A percentile compares a stretch with the other conserved stretches of the same genome.
These are phyloP conservation scores for Chaunax sp. DNA, from an alignment of 2,797 vertebrate genomes.

Conservation along the genomic window DNA sequence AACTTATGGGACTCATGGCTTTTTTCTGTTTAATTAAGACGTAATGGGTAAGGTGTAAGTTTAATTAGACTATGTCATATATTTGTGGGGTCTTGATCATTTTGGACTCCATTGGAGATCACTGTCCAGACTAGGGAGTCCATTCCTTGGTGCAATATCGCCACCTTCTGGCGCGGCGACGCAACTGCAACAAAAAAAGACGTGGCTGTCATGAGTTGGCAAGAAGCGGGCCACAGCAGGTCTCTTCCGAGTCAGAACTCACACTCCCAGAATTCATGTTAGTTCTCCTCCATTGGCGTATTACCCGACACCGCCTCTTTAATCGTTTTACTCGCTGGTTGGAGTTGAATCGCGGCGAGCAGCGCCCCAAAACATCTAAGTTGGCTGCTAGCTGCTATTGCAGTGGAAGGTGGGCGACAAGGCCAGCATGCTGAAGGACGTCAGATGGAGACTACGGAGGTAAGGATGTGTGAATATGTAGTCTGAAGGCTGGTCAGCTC, in stretches of 20 bases:
- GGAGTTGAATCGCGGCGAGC: conserved; percentile 47
- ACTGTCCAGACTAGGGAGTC: too few relatives aligned
- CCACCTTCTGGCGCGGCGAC: conserved; percentile 32
- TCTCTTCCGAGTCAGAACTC: conserved; percentile 61
- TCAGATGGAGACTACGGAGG: conserved; percentile 81
- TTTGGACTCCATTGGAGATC: not conserved
- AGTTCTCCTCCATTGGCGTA: conserved; percentile 38
- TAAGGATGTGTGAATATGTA: conserved; percentile 51
- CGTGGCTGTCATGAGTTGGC: conserved; percentile 57
- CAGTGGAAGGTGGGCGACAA: conserved; percentile 62
- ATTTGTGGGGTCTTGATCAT: not conserved
- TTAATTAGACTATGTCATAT: not conserved
- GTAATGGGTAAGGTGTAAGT: fast-evolving
- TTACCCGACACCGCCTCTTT: conserved; percentile 2
- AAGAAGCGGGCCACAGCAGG: conserved; percentile 28
- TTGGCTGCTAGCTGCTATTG: conserved; percentile 63
- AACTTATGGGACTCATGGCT: not conserved
- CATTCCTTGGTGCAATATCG: conserved; percentile 20
- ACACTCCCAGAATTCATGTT: conserved; percentile 72
- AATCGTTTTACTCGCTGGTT: conserved; percentile 29
- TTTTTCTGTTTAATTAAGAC: not conserved
- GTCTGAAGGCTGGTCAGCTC: not conserved
- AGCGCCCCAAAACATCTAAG: conserved; percentile 38
- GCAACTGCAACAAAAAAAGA: conserved; percentile 30
- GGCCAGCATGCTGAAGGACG: conserved; percentile 63